Conservation (phyloP, 1,140 invertebrate genomes). For the Atopsyche davidsoni region DNA sequence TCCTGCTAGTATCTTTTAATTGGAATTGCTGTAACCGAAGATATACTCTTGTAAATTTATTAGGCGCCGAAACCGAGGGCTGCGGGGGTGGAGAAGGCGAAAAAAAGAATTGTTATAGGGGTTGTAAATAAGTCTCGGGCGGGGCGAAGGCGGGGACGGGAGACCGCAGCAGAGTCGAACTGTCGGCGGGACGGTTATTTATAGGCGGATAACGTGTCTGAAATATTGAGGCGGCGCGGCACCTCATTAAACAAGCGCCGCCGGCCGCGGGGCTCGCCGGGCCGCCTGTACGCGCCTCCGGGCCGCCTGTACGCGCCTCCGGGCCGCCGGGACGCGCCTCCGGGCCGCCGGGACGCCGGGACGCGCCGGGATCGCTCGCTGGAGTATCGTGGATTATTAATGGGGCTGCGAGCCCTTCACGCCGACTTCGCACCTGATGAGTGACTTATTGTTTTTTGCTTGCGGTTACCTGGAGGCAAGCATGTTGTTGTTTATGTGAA, state of each 20-base stretch:
- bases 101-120: not conserved
- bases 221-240: constrained; percentile 26
- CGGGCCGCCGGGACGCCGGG: not conserved
- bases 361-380: not conserved
- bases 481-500: constrained; percentile 1
- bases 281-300: not conserved
- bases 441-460: not conserved
- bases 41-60: constrained; percentile 22
- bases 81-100: not conserved
- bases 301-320: not conserved
- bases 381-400: not conserved
- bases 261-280: constrained; percentile 3
- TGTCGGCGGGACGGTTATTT: constrained; percentile 26
- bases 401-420: not conserved
- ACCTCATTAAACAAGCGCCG: constrained; percentile 23
- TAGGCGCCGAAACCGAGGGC: constrained; percentile 7
- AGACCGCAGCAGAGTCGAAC: constrained; percentile 20
- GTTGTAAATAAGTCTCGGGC: not conserved
- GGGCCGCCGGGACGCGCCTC: not conserved
- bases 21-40: too few relatives aligned
- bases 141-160: not conserved
- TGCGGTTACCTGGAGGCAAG: not conserved
- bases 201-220: constrained; percentile 25
- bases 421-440: too few relatives aligned
- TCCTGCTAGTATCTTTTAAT: too few relatives aligned